These are phyloP conservation scores for Hydraecia micacea DNA, from an alignment of 2,888 invertebrate species.

Conservation along the genomic window DNA sequence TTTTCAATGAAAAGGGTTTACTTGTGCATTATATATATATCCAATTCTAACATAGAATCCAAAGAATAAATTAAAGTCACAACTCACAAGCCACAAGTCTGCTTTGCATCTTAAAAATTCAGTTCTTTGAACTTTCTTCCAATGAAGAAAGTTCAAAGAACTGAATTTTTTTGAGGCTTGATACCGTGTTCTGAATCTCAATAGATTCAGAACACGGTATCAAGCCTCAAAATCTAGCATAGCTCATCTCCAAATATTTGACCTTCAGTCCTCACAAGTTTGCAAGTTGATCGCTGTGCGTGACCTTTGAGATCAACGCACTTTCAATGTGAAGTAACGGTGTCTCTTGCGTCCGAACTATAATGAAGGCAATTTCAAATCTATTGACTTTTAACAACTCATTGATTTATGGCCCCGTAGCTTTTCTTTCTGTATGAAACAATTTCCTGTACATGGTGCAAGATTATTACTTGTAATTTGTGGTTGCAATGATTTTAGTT, in stretches of 20 bases:
- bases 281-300: conserved; percentile 71
- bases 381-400: conserved; percentile 58
- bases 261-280: conserved; percentile 75
- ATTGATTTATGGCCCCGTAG: conserved; percentile 36
- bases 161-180: too few relatives aligned
- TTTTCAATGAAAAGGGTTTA: not conserved
- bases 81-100: conserved; percentile 19
- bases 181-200: too few relatives aligned
- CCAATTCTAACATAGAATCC: not conserved
- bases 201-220: conserved; percentile 61
- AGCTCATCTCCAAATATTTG: conserved; percentile 76
- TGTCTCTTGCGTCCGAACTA: conserved; percentile 67
- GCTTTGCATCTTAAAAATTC: conserved; percentile 10
- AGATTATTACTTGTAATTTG: conserved; percentile 44
- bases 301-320: conserved; percentile 82
- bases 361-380: conserved; percentile 65
- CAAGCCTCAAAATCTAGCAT: conserved; percentile 65
- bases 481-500: conserved; percentile 29
- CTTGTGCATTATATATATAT: not conserved
- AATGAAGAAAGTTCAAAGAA: too few relatives aligned
- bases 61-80: conserved; percentile 14
- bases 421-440: conserved; percentile 35
- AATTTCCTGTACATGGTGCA: conserved; percentile 36
- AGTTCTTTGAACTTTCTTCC: conserved; percentile 51
- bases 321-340: conserved; percentile 82